Evolutionary conservation across 2,797 vertebrate species (phyloP).

Genomic region (Melanogrammus aeglefinus): DNA sequence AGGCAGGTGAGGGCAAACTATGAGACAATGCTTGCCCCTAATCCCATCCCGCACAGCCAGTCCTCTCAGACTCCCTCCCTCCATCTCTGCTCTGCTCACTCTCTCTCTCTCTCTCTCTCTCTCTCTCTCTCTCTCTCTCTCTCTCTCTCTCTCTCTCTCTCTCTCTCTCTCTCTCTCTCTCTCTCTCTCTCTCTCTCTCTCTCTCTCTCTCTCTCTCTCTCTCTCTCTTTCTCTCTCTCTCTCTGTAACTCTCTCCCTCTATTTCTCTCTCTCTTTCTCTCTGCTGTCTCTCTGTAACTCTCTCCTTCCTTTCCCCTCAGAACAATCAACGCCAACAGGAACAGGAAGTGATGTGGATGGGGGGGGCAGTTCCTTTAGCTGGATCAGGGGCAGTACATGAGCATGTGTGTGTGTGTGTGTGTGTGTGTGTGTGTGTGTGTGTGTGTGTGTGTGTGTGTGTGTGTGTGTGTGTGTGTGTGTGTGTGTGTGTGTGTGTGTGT

Average conservation of each 20-base stretch:
- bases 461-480: slow-evolving; percentile 16
- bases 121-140: too few species aligned
- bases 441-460: slow-evolving; percentile 42
- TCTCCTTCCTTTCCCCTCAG: slow-evolving; percentile 54
- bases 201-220: not conserved
- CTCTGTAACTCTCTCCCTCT: too few species aligned
- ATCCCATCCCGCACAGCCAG: not conserved
- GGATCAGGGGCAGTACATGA: slow-evolving; percentile 16
- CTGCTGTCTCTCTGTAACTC: not conserved
- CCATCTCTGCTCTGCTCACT: not conserved
- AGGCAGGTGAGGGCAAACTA: slow-evolving; percentile 58
- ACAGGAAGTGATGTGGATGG: slow-evolving; percentile 71
- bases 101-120: too few species aligned
- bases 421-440: slow-evolving; percentile 3
- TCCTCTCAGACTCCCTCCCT: not conserved
- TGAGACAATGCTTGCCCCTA: slow-evolving; percentile 53
- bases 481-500: not conserved
- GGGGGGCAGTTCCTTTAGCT: slow-evolving; percentile 58
- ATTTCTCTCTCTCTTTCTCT: not conserved
- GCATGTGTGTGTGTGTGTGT: not conserved
- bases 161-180: slow-evolving; percentile 34
- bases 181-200: not conserved
- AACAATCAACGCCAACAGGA: slow-evolving; percentile 75
- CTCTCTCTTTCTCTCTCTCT: too few species aligned
- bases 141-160: not conserved